Percentiles rank a stretch among this genome's conserved stretches.
phyloP scores from a whole-genome alignment of 2,888 invertebrate species.

The Cryptus armator region DNA sequence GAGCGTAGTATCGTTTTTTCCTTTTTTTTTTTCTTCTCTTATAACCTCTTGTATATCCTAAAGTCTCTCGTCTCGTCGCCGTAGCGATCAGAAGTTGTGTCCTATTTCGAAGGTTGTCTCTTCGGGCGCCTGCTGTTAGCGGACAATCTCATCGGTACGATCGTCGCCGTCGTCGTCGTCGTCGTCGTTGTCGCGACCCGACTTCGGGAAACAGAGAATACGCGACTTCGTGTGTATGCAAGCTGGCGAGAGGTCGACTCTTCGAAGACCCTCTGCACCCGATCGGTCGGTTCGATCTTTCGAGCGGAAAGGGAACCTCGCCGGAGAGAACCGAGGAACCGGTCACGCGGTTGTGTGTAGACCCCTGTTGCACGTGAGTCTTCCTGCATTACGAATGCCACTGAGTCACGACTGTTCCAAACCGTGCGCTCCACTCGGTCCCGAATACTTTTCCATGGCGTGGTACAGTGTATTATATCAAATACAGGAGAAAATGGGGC shows the following conservation, averaged over 20 bases:
- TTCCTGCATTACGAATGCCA: constrained; percentile 68
- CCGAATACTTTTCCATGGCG: constrained; percentile 33
- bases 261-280: constrained; percentile 43
- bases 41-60: constrained; percentile 10
- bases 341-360: constrained; percentile 78
- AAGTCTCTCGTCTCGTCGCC: constrained; percentile 30
- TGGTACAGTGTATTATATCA: background rate
- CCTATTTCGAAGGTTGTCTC: constrained; percentile 49
- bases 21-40: constrained; percentile 21
- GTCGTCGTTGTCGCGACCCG: constrained; percentile 45
- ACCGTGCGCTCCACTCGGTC: background rate
- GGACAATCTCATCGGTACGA: constrained; percentile 64
- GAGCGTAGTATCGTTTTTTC: background rate
- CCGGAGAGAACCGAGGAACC: constrained; percentile 77
- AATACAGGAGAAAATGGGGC: constrained; percentile 12
- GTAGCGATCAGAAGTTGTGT: constrained; percentile 39
- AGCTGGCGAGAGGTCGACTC: constrained; percentile 55
- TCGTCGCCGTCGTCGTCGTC: constrained; percentile 56
- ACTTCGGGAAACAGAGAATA: constrained; percentile 22
- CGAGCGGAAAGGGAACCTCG: constrained; percentile 12
- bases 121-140: constrained; percentile 48
- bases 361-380: constrained; percentile 48
- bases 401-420: constrained; percentile 62
- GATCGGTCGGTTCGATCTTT: constrained; percentile 62
- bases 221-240: constrained; percentile 36